Percentiles rank a stretch among this genome's conserved stretches.
These are phyloP conservation scores for Apamea anceps DNA, from an alignment of 2,888 invertebrate genomes.

Conservation along the genomic window DNA sequence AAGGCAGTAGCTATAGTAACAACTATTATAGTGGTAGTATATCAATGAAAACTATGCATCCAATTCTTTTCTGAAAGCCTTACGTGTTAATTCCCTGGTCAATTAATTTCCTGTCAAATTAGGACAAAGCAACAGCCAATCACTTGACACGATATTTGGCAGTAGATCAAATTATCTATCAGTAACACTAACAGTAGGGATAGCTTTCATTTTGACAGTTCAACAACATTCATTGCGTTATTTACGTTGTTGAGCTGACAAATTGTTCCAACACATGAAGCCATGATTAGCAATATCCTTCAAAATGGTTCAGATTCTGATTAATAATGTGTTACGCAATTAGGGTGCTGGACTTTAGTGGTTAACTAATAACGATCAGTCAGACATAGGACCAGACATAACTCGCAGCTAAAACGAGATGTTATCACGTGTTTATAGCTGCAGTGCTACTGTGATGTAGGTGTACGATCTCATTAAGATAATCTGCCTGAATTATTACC, in stretches of 20 bases:
- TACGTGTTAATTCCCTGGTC: background rate
- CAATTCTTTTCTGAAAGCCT: background rate
- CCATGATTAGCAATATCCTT: too few relatives aligned
- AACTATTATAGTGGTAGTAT: too few relatives aligned
- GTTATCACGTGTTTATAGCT: slow-evolving; percentile 36
- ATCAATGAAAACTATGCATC: background rate
- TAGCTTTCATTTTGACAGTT: background rate
- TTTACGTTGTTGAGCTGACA: background rate
- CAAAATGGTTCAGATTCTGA: background rate
- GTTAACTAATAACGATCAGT: slow-evolving; percentile 7
- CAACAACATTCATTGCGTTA: background rate
- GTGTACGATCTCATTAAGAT: slow-evolving; percentile 53
- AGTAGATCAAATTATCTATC: background rate
- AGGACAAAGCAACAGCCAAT: background rate
- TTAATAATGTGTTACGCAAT: background rate
- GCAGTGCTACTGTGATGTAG: slow-evolving; percentile 15
- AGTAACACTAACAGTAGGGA: too few relatives aligned
- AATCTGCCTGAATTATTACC: slow-evolving; percentile 48
- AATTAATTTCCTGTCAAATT: background rate
- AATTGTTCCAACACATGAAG: background rate
- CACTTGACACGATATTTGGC: background rate
- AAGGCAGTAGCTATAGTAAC: background rate
- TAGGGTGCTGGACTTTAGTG: background rate
- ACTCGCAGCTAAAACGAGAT: slow-evolving; percentile 26
- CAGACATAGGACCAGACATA: slow-evolving; percentile 20